Base-by-base conservation (phyloP, 2,797 vertebrate genomes). In the Perodicticus potto region DNA sequence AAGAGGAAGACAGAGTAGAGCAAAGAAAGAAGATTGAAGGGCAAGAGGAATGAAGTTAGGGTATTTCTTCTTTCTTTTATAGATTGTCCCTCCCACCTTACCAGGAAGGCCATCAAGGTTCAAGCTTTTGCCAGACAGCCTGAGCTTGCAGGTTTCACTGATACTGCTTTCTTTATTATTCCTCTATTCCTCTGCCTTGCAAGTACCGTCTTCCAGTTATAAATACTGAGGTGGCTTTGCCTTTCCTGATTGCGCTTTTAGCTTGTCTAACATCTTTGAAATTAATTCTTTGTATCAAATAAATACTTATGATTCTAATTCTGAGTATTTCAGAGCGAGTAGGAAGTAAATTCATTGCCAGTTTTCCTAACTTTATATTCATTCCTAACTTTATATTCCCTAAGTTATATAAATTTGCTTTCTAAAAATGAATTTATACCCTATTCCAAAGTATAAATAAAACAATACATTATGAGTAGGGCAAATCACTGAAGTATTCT, bases 231-330 rank as follows among this genome's bases (percentile, higher is more conserved):
- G 13, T 57, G 65, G 34, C 9, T 59, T 91, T 32, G 32, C 45
- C 43, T 84, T 88, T 72, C 27, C 22, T 34, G 0, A 70, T 86
- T 76, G 27, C 9, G 27, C 25, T 84, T 83, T 72, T 40, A 77
- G 29, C n/a, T 91, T 87, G 17, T 19, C 34, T 84, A 65, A 89
- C 19, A 49, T 25, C 34, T 87, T 96, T 63, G 22, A 91, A 67
- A 77, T 65, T 43, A 90, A 67, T 78, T 86, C 2, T 74, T 29
- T 86, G 20, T 82, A 5, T 49, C 69, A 93, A 65, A 74, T 34
- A 61, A 90, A 90, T 43, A 61, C 40, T 84, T 20, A 70, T 23
- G 9, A 45, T 27, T 83, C 14, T 84, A 78, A 72, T 7, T 90
- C 40, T 43, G 40, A n/a, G 59, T 89, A 53, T 78, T 61, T 92